Base-by-base conservation (phyloP, 2,797 vertebrate species). In the Allobates femoralis region DNA sequence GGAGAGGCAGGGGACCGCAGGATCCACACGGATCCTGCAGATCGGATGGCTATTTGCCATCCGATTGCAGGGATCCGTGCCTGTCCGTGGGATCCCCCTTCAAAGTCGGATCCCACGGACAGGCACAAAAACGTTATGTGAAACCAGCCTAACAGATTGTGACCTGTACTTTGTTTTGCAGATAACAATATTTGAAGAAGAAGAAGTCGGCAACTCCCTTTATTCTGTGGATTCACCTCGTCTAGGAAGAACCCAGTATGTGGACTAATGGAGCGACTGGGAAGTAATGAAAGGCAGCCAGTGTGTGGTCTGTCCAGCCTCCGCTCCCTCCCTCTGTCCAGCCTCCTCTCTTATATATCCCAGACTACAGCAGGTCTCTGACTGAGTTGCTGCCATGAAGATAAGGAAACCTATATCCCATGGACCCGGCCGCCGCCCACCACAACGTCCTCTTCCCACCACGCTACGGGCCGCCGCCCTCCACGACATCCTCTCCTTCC, bases 181-280 rank as follows among this genome's bases (percentile, higher is more conserved):
- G 97, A 91, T 99, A 50, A 93, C 97, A 28, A 91, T 98, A 79
- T 99, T 99, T 19, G 98, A 99, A 88, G 97, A 99, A 88, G 93
- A 92, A 79, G 94, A 94, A 19, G 95, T 94, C 0, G 97, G 97
- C 86, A 92, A 93, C 30, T 93, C 95, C 67, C 89, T 99, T 79
- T 93, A 95, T 30, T 97, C 97, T 87, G 95, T 96, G 0, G 95
- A 97, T 21, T 91, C 90, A 0, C 94, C 97, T 11, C 94, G 95
- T n/a, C 92, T 99, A 0, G 98, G 97, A 86, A 96, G 96, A 94
- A 95, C 93, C 69, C 94, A 95, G 46, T 98, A 99, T 0, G 91
- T 98, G 90, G 91, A 96, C 88, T 96, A 85, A 94, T 50, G 10
- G 21, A 69, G 28, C n/a, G 4, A 32, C 19, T 55, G 32, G 5